phyloP scores from a whole-genome alignment of 2,113 vertebrate species.

The Heterochromis multidens region DNA sequence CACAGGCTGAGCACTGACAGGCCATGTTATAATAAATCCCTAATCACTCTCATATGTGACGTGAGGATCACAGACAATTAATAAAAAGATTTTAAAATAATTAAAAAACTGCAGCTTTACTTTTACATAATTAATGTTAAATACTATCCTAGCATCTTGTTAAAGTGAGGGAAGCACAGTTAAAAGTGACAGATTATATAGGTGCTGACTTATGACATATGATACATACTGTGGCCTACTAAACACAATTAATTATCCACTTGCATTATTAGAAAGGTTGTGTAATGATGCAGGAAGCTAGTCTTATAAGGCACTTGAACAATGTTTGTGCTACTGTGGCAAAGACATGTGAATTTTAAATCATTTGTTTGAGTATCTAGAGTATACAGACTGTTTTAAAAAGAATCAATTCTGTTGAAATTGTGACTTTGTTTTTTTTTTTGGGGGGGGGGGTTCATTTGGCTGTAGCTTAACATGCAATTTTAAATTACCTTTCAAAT shows the following conservation, averaged over 20 bases:
- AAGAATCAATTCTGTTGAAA: too few species aligned
- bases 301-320: background rate
- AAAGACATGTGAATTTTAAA: background rate
- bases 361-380: background rate
- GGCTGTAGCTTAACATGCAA: background rate
- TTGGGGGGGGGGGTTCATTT: too few species aligned
- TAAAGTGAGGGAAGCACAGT: background rate
- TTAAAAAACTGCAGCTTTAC: background rate
- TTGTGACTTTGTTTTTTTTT: too few species aligned
- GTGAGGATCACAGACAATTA: background rate
- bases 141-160: background rate
- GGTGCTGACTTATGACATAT: background rate
- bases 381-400: too few species aligned
- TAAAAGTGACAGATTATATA: background rate
- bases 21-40: conserved; percentile 26
- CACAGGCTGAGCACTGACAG: conserved; percentile 29
- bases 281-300: background rate
- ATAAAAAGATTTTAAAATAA: background rate
- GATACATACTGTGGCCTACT: background rate
- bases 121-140: background rate
- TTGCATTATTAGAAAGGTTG: background rate
- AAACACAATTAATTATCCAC: background rate
- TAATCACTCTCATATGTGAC: conserved; percentile 20
- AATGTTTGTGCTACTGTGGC: too few species aligned
- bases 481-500: background rate